phyloP scores from a whole-genome alignment of 53 echinoderm and acorn worm species.

The Stichopus horrens region DNA sequence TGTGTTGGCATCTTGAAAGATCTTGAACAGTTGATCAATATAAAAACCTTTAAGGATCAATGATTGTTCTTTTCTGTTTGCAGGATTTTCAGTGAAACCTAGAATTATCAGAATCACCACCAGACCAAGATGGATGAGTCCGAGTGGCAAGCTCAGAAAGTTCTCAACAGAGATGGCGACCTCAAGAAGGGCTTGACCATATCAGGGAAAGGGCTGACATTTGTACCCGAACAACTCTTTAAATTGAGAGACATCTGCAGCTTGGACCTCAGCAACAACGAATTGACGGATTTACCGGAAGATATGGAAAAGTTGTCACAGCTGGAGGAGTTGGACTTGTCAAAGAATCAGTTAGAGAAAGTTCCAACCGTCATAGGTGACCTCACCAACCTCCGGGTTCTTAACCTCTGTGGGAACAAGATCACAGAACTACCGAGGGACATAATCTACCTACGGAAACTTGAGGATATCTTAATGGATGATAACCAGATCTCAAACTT shows the following conservation, averaged over 20 bases:
- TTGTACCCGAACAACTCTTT: slow-evolving; percentile 63
- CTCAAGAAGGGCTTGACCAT: slow-evolving; percentile 67
- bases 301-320: slow-evolving; percentile 71
- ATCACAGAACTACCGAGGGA: slow-evolving; percentile 68
- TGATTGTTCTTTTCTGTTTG: background rate
- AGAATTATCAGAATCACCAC: background rate
- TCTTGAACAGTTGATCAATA: no score
- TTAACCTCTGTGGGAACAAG: slow-evolving; percentile 78
- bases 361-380: slow-evolving; percentile 74
- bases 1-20: no score
- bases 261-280: slow-evolving; percentile 71
- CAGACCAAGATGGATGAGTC: slow-evolving; percentile 23
- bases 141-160: slow-evolving; percentile 12
- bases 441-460: slow-evolving; percentile 71
- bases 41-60: background rate
- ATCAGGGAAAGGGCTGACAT: slow-evolving; percentile 61
- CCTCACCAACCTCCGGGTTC: slow-evolving; percentile 68
- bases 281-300: slow-evolving; percentile 66
- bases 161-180: slow-evolving; percentile 77
- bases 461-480: slow-evolving; percentile 84
- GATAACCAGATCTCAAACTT: slow-evolving; percentile 76
- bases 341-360: slow-evolving; percentile 68
- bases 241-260: slow-evolving; percentile 59
- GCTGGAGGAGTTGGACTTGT: slow-evolving; percentile 75
- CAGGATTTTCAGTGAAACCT: background rate